Evolutionary conservation across 1,140 invertebrate species (phyloP).

Genomic region (Theocolax elegans): DNA sequence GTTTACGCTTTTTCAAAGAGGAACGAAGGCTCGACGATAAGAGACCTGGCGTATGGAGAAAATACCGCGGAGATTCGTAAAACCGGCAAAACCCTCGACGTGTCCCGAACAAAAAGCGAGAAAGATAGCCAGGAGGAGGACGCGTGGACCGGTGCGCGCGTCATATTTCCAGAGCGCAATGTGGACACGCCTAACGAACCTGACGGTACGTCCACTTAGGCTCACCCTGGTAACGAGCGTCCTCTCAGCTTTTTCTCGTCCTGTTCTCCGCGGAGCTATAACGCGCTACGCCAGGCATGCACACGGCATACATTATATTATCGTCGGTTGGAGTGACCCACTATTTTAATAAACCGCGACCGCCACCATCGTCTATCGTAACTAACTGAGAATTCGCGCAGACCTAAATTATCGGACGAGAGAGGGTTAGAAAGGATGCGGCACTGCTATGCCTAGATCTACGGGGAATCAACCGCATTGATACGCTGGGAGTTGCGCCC

Average conservation of each 20-base stretch:
- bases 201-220: slow-evolving; percentile 55
- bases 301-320: slow-evolving; percentile 22
- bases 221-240: slow-evolving; percentile 57
- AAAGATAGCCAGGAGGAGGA: no score
- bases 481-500: slow-evolving; percentile 57
- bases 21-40: not conserved
- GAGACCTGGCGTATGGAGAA: not conserved
- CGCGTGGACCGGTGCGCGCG: not conserved
- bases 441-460: slow-evolving; percentile 55
- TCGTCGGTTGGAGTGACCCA: slow-evolving; percentile 51
- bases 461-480: slow-evolving; percentile 65
- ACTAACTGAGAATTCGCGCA: slow-evolving; percentile 46
- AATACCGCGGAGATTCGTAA: not conserved
- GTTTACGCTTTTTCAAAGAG: not conserved
- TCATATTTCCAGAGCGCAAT: not conserved
- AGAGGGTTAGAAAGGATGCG: no score
- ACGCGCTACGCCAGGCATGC: no score
- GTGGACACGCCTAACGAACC: slow-evolving; percentile 56
- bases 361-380: slow-evolving; percentile 55
- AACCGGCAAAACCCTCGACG: no score
- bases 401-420: no score
- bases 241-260: slow-evolving; percentile 1
- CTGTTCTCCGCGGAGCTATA: slow-evolving; percentile 10
- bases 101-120: no score
- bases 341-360: slow-evolving; percentile 64